phyloP scores from a whole-genome alignment of 2,113 vertebrate genomes.

The Zosterops japonicus region DNA sequence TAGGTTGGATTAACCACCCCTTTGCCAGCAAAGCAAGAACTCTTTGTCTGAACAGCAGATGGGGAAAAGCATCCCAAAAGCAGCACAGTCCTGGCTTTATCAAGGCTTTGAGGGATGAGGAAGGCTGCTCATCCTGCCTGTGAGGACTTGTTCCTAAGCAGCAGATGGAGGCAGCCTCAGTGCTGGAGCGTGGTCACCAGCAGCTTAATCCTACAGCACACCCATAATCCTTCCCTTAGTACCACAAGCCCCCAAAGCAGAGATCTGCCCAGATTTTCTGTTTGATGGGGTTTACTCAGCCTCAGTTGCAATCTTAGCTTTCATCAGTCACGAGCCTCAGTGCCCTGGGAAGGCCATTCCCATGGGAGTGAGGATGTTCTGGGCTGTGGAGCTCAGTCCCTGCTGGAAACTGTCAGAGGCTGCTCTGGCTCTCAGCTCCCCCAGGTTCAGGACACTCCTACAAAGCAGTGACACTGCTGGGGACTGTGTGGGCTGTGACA shows the following conservation, averaged over 20 bases:
- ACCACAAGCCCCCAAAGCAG: not conserved
- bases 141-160: not conserved
- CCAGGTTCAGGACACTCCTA: not conserved
- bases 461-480: not conserved
- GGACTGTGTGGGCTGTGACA: not conserved
- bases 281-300: not conserved
- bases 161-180: not conserved
- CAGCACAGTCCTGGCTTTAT: not conserved
- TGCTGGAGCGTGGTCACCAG: not conserved
- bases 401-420: not conserved
- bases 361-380: not conserved
- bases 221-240: not conserved
- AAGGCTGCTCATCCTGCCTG: not conserved
- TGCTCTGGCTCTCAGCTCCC: not conserved
- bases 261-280: not conserved
- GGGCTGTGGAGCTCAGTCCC: accelerated
- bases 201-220: not conserved
- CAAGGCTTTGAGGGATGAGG: not conserved
- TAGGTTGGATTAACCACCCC: not conserved
- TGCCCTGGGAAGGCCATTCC: not conserved
- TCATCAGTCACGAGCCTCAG: accelerated
- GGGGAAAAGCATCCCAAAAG: not conserved
- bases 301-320: not conserved
- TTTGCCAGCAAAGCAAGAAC: not conserved
- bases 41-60: not conserved